A percentile compares a stretch with the other conserved stretches of the same genome.
These are phyloP conservation scores for Campylomormyrus tamandua DNA, from an alignment of 2,113 vertebrate species.

Conservation along the genomic window DNA sequence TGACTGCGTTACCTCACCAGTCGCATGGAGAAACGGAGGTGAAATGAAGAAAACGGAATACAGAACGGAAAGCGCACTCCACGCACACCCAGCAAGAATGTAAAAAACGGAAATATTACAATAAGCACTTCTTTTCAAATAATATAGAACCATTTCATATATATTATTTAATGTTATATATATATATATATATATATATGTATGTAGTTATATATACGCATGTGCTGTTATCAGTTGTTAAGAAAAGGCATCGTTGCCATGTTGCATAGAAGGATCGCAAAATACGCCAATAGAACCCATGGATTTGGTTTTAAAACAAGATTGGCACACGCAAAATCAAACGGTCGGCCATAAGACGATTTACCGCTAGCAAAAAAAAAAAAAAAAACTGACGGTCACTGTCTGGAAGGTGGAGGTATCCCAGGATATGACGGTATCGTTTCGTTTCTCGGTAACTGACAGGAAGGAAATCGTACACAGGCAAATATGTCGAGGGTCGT, in stretches of 20 bases:
- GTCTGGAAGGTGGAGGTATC: background rate
- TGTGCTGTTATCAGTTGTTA: constrained; percentile 51
- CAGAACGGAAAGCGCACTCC: constrained; percentile 30
- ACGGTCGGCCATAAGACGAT: background rate
- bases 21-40: constrained; percentile 3
- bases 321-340: constrained; percentile 60
- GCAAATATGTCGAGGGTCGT: background rate
- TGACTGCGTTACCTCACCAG: background rate
- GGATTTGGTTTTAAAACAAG: constrained; percentile 54
- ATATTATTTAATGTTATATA: constrained; percentile 24
- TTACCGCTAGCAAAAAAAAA: background rate
- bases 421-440: background rate
- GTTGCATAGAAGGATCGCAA: constrained; percentile 78
- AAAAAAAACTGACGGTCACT: background rate
- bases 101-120: constrained; percentile 36
- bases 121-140: constrained; percentile 8
- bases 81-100: constrained; percentile 43
- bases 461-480: background rate
- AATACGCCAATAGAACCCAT: constrained; percentile 62
- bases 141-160: constrained; percentile 46
- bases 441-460: background rate
- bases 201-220: constrained; percentile 34
- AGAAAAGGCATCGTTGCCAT: constrained; percentile 58
- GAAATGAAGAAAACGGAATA: constrained; percentile 32
- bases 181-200: constrained; percentile 23